Percentiles rank a stretch among this genome's conserved stretches.
These are phyloP conservation scores for Dasypus novemcinctus DNA, from an alignment of 2,113 vertebrate species.

Conservation along the genomic window DNA sequence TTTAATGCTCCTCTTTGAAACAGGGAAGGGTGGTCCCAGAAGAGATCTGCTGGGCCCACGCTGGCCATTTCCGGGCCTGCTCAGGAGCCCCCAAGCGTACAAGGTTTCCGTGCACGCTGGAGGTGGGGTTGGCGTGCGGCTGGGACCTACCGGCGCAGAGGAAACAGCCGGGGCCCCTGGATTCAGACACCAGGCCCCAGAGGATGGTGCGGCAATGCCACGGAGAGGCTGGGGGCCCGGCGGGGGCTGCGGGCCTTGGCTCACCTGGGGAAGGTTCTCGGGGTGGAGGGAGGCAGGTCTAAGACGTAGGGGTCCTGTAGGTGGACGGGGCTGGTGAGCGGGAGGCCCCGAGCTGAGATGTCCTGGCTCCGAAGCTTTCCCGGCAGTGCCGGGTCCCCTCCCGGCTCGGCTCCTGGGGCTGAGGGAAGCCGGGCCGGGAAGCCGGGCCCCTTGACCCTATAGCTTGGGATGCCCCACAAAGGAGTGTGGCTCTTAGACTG, in stretches of 20 bases:
- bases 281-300: not conserved
- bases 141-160: not conserved
- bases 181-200: not conserved
- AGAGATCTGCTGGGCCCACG: not conserved
- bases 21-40: not conserved
- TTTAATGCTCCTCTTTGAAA: not conserved
- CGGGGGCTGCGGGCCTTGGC: not conserved
- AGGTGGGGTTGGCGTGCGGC: not conserved
- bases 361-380: not conserved
- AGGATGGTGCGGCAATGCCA: fast-evolving
- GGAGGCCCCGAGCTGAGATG: not conserved
- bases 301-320: not conserved
- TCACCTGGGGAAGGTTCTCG: not conserved
- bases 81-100: fast-evolving
- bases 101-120: not conserved
- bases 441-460: not conserved
- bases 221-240: not conserved
- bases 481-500: fast-evolving
- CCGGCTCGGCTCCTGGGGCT: not conserved
- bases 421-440: not conserved
- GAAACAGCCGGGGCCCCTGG: not conserved
- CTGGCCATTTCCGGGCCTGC: not conserved
- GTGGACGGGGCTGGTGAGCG: not conserved
- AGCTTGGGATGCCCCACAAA: not conserved
- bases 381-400: not conserved